A percentile compares a stretch with the other conserved stretches of the same genome.
Evolutionary conservation across 2,797 vertebrate genomes (phyloP).

Genomic region (Melopsittacus undulatus): DNA sequence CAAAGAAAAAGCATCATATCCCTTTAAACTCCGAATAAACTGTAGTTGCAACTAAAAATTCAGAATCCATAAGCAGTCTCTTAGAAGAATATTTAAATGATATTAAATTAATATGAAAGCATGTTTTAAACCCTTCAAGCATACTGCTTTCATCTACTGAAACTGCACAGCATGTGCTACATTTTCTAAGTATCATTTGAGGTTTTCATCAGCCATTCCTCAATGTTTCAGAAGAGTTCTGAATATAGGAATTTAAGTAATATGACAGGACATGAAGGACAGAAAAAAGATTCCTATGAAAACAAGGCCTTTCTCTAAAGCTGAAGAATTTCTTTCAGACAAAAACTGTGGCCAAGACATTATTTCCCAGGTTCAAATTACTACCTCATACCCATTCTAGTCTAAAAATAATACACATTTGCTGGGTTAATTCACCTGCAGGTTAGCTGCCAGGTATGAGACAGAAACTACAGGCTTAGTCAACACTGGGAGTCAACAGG

Average conservation of each 20-base stretch:
- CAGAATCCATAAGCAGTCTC: background rate
- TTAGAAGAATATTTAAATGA: constrained; percentile 29
- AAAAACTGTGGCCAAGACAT: background rate
- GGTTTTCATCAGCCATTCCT: constrained; percentile 14
- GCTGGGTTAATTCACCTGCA: background rate
- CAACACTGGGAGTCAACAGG: background rate
- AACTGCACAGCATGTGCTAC: background rate
- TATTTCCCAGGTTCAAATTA: background rate
- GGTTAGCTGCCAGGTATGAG: background rate
- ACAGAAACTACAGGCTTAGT: background rate
- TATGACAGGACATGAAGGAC: background rate
- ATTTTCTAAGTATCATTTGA: constrained; percentile 24
- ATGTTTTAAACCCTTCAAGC: constrained; percentile 16
- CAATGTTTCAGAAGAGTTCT: background rate
- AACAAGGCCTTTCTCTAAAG: background rate
- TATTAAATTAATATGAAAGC: constrained; percentile 31
- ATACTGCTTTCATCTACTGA: constrained; percentile 2
- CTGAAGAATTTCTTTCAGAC: background rate
- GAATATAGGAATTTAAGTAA: background rate
- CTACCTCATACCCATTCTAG: background rate
- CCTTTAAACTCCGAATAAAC: background rate
- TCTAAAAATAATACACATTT: background rate
- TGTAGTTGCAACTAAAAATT: background rate
- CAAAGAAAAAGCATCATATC: background rate
- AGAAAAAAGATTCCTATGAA: background rate